Base-by-base conservation (phyloP, 1,140 invertebrate genomes). In the Pissodes strobi region DNA sequence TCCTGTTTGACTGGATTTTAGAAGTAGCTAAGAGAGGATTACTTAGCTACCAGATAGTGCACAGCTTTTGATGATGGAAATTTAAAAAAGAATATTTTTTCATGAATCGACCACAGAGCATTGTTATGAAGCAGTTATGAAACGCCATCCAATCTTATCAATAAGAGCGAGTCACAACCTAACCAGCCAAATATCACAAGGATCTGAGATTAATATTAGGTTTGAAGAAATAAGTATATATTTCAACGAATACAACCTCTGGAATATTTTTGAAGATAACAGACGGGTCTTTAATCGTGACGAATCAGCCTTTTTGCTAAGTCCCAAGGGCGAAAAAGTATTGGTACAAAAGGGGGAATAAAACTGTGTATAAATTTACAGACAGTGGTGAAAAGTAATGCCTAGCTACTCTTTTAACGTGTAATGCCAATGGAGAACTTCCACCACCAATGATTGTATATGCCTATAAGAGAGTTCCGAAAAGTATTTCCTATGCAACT, bases 281-380 rank as follows among this genome's bases (percentile, higher is more conserved):
- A 55, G 51, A 9, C 61, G 72, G n/a, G 69, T 78, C 3, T 74
- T 75, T 22, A 80, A 79, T 64, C 46, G 66, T 13, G 76, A 79
- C 51, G 77, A 80, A 67, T 76, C 72, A 27, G 74, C 72, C 22
- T 73, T 79, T 64, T 69, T 69, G 46, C 58, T 78, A 23, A 46
- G 21, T 34, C 75, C 73, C 13, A 77, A 77, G 66, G 57, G 51
- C 18, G 67, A 69, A 2, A 63, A 66, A 55, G 70, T 75, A 10
- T 25, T 78, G 3, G 68, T 53, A 2, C 51, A 64, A 45, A 76
- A 72, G 69, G 71, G 73, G 23, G 34, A 70, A 10, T n/a, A 73
- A 74, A 69, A 46, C 72, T 23, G 49, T 72, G 1, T 76, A 74
- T 51, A 64, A 65, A 37, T 34, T 64, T 38, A 58, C 68, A 46